Conservation (phyloP, 1,140 invertebrate genomes). For the Euglossa dilemma region DNA sequence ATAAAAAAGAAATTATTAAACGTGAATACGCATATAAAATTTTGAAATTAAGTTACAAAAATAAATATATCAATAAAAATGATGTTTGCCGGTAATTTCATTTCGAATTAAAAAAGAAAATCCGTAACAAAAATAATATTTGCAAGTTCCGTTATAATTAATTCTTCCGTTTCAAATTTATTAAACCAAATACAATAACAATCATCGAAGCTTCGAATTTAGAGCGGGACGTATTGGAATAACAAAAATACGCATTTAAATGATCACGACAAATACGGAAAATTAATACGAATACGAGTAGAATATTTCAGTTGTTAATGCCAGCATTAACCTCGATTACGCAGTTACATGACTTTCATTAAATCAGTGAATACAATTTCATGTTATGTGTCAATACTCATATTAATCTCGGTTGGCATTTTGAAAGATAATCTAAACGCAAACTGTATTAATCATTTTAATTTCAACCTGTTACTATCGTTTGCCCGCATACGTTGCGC, state of each 20-base stretch:
- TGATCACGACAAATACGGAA: not conserved
- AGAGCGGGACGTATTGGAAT: not conserved
- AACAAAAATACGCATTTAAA: not conserved
- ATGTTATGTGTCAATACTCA: not conserved
- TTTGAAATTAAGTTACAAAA: not conserved
- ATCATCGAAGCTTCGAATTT: too few species aligned
- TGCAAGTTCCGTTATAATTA: too few species aligned
- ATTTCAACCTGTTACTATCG: not conserved
- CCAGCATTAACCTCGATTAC: not conserved
- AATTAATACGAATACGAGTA: not conserved
- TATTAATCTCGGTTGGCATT: not conserved
- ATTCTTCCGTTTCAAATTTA: too few species aligned
- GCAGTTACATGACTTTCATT: not conserved
- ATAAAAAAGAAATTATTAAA: not conserved
- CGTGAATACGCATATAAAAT: not conserved
- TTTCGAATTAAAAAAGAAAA: too few species aligned
- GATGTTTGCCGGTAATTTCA: too few species aligned
- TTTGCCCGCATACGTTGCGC: too few species aligned
- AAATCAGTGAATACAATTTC: constrained; percentile 1
- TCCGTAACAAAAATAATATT: too few species aligned
- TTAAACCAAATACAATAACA: too few species aligned
- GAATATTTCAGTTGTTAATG: not conserved
- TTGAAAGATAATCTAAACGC: not conserved
- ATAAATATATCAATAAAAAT: too few species aligned
- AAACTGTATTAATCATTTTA: not conserved